Evolutionary conservation across 2,888 invertebrate species (phyloP).

Genomic region (Tetrapedia diversipes): DNA sequence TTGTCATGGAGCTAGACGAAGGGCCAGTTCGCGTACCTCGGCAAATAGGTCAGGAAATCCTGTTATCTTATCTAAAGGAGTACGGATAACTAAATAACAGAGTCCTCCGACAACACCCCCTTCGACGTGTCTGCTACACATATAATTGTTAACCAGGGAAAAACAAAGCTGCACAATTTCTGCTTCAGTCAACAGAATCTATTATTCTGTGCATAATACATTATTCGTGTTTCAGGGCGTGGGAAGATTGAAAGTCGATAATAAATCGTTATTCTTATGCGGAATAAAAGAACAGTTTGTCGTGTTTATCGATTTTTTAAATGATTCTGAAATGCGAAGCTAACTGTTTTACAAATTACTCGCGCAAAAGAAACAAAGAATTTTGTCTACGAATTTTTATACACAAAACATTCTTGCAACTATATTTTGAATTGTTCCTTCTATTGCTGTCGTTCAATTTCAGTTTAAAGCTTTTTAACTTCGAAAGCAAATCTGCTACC

Average conservation of each 20-base stretch:
- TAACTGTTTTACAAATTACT: not conserved
- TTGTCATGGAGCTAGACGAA: conserved; percentile 28
- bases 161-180: not conserved
- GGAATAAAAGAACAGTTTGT: not conserved
- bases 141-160: not conserved
- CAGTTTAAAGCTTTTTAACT: no score
- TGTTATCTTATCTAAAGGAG: conserved; percentile 13
- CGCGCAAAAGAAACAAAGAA: not conserved
- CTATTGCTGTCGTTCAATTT: no score
- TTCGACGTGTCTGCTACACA: not conserved
- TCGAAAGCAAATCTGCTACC: not conserved
- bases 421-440: no score
- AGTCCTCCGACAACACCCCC: not conserved
- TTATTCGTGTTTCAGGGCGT: not conserved
- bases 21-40: conserved; percentile 7
- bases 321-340: not conserved
- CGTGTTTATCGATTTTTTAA: not conserved
- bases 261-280: not conserved
- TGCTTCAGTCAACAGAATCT: not conserved
- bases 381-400: no score
- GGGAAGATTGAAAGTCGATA: conserved; percentile 4
- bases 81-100: not conserved
- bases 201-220: not conserved
- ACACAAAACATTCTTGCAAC: no score
- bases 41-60: conserved; percentile 52